Evolutionary conservation across 2,888 invertebrate species (phyloP).

Genomic region (Drosophila paramelanica): DNA sequence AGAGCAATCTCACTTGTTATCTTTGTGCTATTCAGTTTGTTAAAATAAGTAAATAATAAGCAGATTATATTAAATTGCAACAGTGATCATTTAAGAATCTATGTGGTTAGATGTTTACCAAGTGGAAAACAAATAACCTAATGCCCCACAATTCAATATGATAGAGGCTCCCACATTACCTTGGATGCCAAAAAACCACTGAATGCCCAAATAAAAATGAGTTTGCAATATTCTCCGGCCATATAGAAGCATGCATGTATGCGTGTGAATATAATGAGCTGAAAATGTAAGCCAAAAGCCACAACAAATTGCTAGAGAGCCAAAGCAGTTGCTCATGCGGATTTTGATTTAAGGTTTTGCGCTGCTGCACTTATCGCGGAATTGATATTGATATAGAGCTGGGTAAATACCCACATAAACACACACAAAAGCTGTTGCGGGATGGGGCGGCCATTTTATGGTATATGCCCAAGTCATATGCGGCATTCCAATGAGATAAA

Average conservation of each 20-base stretch:
- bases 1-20: too few species aligned
- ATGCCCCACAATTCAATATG: neutral
- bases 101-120: neutral
- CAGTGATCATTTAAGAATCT: neutral
- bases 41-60: neutral
- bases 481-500: slow-evolving; percentile 79
- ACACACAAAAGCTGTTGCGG: slow-evolving; percentile 8
- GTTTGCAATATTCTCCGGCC: slow-evolving; percentile 22
- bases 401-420: slow-evolving; percentile 26
- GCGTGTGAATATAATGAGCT: slow-evolving; percentile 39
- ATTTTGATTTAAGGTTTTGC: slow-evolving; percentile 66
- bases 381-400: slow-evolving; percentile 60
- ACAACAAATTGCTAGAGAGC: slow-evolving; percentile 58
- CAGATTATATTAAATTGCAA: too few species aligned
- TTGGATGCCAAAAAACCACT: neutral
- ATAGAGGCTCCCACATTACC: neutral
- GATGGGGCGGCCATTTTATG: slow-evolving; percentile 16
- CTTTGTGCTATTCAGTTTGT: too few species aligned
- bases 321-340: slow-evolving; percentile 48
- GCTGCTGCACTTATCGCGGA: slow-evolving; percentile 69
- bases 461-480: slow-evolving; percentile 48
- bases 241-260: slow-evolving; percentile 4
- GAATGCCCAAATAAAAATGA: slow-evolving; percentile 38
- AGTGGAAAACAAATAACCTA: slow-evolving; percentile 3
- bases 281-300: slow-evolving; percentile 47